Base-by-base conservation (phyloP, 2,113 vertebrate genomes). In the Bubo blakistoni region DNA sequence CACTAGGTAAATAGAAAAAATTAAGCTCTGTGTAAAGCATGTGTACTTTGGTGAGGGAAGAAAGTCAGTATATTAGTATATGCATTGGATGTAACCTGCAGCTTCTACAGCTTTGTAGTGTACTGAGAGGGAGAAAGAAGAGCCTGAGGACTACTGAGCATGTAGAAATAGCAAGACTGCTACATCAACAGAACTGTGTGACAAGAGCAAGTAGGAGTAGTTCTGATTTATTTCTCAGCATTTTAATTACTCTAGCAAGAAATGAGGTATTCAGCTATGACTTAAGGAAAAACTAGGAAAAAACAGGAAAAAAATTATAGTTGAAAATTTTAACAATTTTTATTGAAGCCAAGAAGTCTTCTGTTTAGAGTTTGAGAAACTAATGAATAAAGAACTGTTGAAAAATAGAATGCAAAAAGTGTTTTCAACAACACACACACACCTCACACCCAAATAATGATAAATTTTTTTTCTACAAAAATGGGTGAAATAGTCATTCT, bases 401-500 rank as follows among this genome's bases (percentile, higher is more conserved):
- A 63, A 67, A 78, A 93, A 49, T 2, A 49, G 11, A 87, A 61
- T n/a, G 24, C 1, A 2, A 62, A 32, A 27, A 12, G 4, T 30
- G 6, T 77, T 88, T 88, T 52, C 27, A 73, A 27, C 13, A 55
- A 20, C 5, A 63, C 6, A 44, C 6, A 44, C 7, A 7, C 21
- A 0, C 11, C 5, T 2, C 4, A 22, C 7, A 3, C 11, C 20
- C 16, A 25, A 49, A 40, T 47, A 42, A 34, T 16, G 1, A 57
- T 54, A 44, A 26, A 36, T 34, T 2, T 59, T 93, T 93, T 92
- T 79, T 54, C 18, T 72, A 7, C 19, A 44, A 42, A 81, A 77
- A 29, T 16, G 9, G 2, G 13, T 46, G 26, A 22, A 36, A 62
- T 7, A 47, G 29, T 34, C 44, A 27, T 2, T n/a, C 11, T 47